Base-by-base conservation (phyloP, 1,140 invertebrate species). In the Phymorhynchus buccinoides region DNA sequence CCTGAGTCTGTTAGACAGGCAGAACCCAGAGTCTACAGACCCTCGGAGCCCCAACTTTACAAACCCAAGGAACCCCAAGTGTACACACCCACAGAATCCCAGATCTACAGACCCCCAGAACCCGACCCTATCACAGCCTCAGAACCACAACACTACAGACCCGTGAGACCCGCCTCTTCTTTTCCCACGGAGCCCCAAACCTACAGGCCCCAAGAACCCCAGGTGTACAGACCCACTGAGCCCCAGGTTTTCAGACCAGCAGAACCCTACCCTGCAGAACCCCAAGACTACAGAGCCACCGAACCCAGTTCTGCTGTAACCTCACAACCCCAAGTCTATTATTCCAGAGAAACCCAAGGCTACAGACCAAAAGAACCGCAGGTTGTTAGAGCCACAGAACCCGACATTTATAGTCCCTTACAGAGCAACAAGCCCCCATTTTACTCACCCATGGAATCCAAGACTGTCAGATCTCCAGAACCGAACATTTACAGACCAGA, bases 171-270 rank as follows among this genome's bases (percentile, higher is more conserved):
- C n/a, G n/a, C n/a, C n/a, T n/a, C n/a, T n/a, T n/a, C n/a, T n/a
- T n/a, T n/a, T n/a, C n/a, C n/a, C 16, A n/a, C 73, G 35, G 80
- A 83, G 52, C 85, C 83, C 44, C 85, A 86, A 66, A 79, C 39
- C n/a, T 84, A 52, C 37, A 30, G 16, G 22, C 27, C 62, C 27
- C 79, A 79, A 52, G 39, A 56, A 62, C 79, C 82, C 62, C 80
- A 75, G 79, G 56, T 79, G 16, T 48, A 78, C 85, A 62, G 68
- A 22, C 75, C 35, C 41, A 62, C 66, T 32, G 56, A n/a, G 42
- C 82, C 78, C 68, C 87, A 81, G 42, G 41, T 30, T 85, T 85
- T 80, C 83, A 78, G 71, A 62, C 85, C 68, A 73, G 84, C 75
- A 42, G 71, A 84, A 62, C 27, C 68, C 41, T 56, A n/a, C 4